Evolutionary conservation across 2,797 vertebrate genomes (phyloP), one percentile per base, ranked within the genome.

Genomic region (Prunella strophiata): DNA sequence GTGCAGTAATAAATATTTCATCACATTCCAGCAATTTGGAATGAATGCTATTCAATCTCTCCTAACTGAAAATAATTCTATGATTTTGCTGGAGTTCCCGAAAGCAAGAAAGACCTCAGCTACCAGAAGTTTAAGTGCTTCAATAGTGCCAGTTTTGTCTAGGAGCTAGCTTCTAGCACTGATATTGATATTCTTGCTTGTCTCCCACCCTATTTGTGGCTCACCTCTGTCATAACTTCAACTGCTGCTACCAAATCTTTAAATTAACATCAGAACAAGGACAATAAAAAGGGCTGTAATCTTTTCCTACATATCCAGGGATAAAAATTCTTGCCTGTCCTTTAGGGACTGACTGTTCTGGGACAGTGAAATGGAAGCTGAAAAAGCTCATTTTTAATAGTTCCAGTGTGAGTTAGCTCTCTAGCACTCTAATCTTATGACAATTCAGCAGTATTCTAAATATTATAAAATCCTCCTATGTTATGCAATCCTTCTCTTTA

Each of bases 1-100:
- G 30, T 61, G 42, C 29, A 61, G 9, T 43, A 43, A 47, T 2
- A 84, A 66, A 34, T 66, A 55, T 58, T 80, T 85, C 6, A 77
- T 38, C 23, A 57, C 13, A 32, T 26, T 70, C 19, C 19, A 51
- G n/a, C 2, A 30, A 36, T 59, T 78, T 81, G 7, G 12, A 68
- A 52, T 68, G 14, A 45, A 16, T 68, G 7, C 4, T 58, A 54
- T 36, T 50, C 40, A 73, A 13, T 8, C 5, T 58, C 7, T 52
- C 5, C 70, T 5, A 29, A 51, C 4, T 58, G 20, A 66, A 78
- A 66, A 61, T 42, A 65, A 18, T 19, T 34, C 12, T 16, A 2
- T 72, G 4, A 17, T 87, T 81, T 62, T 29, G 19, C 5, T 43
- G 13, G 1, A 0, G 1, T 25, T 18, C 15, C n/a, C 2, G 0